Evolutionary conservation across 2,888 invertebrate species (phyloP), one percentile per base, ranked within the genome.

Genomic region (Nezara viridula): DNA sequence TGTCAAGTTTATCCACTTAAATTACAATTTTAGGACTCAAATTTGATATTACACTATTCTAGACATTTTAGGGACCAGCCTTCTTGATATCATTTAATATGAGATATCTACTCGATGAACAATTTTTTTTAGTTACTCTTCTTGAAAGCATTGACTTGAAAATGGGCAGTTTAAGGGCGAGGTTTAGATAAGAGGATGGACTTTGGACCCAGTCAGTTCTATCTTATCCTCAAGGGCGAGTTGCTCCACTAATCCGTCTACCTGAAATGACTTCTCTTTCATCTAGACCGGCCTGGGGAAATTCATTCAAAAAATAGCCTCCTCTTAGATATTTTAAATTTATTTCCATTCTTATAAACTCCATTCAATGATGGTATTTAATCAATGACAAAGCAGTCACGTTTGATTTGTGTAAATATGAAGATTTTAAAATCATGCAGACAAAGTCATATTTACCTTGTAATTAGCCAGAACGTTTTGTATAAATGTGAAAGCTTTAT

Each of bases 181-280:
- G 44, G 44, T 81, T n/a, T 44, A 40, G 44, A 81, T 40, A 44
- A 47, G 81, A 81, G 24, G 81, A 81, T 47, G 44, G 44, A 81
- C 81, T 40, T 21, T 44, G 44, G 44, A 44, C 44, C 44, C 44
- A 81, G 81, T 81, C 10, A 47, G 44, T 73, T 37, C 9, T 73
- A 73, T 73, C 66, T 73, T 73, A 47, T n/a, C 81, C 44, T n/a
- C 37, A 81, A 81, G 44, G 44, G 0, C 44, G 81, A 81, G 81
- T 47, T 44, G n/a, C 44, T 81, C 44, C 81, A 81, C 81, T 81
- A 81, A 81, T 40, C 81, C 81, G 81, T 81, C 81, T 81, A 81
- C 81, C 81, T 81, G 81, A 81, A 81, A 40, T 81, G 44, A 81
- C 81, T 81, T 81, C 44, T 47, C 81, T 81, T 40, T 47, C 66